Base-by-base conservation (phyloP, 1,140 invertebrate genomes). In the Neelides sp. region DNA sequence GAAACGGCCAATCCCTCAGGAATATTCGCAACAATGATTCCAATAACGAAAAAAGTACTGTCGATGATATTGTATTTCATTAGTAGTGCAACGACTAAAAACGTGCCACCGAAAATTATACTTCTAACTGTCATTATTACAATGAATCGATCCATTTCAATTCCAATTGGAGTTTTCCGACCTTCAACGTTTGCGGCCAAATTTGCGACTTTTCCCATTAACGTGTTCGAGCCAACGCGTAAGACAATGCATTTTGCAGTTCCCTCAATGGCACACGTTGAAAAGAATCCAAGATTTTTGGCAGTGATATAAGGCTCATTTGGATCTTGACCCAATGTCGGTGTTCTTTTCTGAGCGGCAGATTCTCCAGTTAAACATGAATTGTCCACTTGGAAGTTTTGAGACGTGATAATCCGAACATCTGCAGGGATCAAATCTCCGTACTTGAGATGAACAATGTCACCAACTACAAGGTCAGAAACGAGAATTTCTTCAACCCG, bases 351-450 rank as follows among this genome's bases (percentile, higher is more conserved):
- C 22, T 41, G 40, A 12, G 48, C 23, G 23, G 40, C 48, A 8
- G 48, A 50, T 32, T 61, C 49, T 53, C 59, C 53, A 48, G 48
- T 37, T 47, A 54, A 43, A 42, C 44, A 13, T 37, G 39, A 44
- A 24, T 50, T 50, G 26, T 40, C 17, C 20, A 57, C 54, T 49
- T 57, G 52, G 37, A 59, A 54, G 41, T 54, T 50, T 32, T 53
- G 43, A 47, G 39, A 43, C 17, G 54, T 51, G 4, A 57, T 32
- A 13, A 71, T 63, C 19, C 71, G 61, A 54, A 73, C 61, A 58
- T 75, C 87, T 15, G 86, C 87, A 3, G 87, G 86, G 22, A 91
- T 77, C 44, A 85, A 72, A 64, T 91, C 84, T 17, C 87, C 87
- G 52, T 80, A 77, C 58, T 75, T 78, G 57, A 91, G 78, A 61